These are phyloP conservation scores for Leptopilina clavipes DNA, from an alignment of 1,140 invertebrate species.

Conservation along the genomic window DNA sequence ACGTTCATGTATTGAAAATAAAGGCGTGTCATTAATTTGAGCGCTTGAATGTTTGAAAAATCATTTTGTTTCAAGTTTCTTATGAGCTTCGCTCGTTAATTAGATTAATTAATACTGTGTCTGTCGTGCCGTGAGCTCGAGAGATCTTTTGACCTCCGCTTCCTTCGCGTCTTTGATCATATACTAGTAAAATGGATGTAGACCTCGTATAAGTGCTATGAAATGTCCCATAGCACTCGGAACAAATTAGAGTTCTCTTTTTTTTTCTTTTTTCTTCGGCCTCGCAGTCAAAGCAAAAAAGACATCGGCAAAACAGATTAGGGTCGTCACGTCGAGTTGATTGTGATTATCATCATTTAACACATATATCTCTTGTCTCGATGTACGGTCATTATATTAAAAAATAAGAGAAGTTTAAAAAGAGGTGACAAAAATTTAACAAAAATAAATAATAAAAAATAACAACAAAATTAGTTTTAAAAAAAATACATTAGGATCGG, in stretches of 20 bases:
- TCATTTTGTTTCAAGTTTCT: background rate
- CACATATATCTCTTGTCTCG: background rate
- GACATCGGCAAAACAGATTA: constrained; percentile 10
- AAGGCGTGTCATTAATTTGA: background rate
- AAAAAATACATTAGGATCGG: too few relatives aligned
- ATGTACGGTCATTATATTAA: background rate
- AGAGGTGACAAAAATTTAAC: too few relatives aligned
- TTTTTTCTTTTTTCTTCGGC: background rate
- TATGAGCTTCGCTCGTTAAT: constrained; percentile 21
- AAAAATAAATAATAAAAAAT: too few relatives aligned
- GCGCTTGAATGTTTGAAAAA: background rate
- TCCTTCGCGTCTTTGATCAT: constrained; percentile 17
- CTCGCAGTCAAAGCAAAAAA: background rate
- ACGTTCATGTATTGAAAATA: background rate
- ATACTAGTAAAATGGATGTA: background rate
- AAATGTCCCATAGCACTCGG: constrained; percentile 8
- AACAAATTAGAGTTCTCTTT: background rate
- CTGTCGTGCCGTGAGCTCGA: background rate
- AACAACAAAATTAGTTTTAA: too few relatives aligned
- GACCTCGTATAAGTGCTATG: constrained; percentile 10
- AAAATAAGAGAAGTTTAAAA: too few relatives aligned
- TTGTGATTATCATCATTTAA: background rate
- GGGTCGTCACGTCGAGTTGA: constrained; percentile 8
- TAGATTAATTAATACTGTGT: constrained; percentile 21
- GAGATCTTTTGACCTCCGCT: constrained; percentile 2